phyloP scores from a whole-genome alignment of 2,888 invertebrate genomes.

The Girardia tigrina region DNA sequence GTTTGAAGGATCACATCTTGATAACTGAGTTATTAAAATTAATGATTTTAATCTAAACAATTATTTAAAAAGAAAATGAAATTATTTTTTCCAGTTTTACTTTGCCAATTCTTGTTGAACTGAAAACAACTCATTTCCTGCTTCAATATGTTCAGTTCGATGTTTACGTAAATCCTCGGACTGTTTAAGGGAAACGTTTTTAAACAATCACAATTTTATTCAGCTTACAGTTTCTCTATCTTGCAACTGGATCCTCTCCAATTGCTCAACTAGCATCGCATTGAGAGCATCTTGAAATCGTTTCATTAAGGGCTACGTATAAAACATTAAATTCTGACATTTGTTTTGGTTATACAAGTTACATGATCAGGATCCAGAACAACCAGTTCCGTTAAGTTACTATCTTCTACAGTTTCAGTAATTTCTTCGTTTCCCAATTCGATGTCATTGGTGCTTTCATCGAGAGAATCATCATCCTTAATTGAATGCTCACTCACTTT shows the following conservation, averaged over 20 bases:
- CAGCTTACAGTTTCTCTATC: constrained; percentile 43
- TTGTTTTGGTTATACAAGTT: constrained; percentile 37
- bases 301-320: constrained; percentile 48
- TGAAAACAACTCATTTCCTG: constrained; percentile 49
- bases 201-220: constrained; percentile 11
- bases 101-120: constrained; percentile 49
- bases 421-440: background rate
- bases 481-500: too few species aligned
- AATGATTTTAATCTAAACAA: too few species aligned
- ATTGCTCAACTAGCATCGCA: constrained; percentile 45
- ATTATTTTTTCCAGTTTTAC: too few species aligned
- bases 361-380: constrained; percentile 51
- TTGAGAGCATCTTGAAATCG: constrained; percentile 49
- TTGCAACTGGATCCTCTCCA: constrained; percentile 45
- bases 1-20: too few species aligned
- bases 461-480: too few species aligned
- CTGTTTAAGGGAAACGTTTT: constrained; percentile 37
- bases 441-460: too few species aligned
- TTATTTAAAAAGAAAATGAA: too few species aligned
- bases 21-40: too few species aligned
- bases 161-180: constrained; percentile 43
- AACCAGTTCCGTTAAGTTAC: constrained; percentile 44
- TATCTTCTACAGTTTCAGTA: background rate
- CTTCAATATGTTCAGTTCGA: constrained; percentile 45
- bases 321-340: background rate